These are phyloP conservation scores for Sinocyclocheilus rhinocerous DNA, from an alignment of 2,113 vertebrate genomes.

Conservation along the genomic window DNA sequence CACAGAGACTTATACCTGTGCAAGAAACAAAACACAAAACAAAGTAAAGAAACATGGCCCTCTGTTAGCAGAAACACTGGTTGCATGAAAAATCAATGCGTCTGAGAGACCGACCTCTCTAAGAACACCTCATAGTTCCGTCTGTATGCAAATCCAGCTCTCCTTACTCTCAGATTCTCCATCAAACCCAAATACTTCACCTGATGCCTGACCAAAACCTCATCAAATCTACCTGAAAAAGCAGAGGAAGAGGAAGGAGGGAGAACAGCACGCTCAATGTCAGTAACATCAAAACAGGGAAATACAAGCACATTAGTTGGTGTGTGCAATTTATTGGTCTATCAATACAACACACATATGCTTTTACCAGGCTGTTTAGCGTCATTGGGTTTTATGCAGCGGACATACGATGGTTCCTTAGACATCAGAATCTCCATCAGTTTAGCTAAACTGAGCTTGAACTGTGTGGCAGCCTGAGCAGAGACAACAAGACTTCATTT, in stretches of 20 bases:
- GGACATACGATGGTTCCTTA: constrained; percentile 95
- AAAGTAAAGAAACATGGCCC: neutral
- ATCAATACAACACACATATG: neutral
- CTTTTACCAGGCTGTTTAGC: constrained; percentile 86
- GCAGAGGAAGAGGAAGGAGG: constrained; percentile 1
- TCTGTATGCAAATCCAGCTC: constrained; percentile 95
- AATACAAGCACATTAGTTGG: neutral
- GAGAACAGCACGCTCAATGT: neutral
- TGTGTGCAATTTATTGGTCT: neutral
- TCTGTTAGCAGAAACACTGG: neutral
- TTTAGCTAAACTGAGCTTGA: constrained; percentile 92
- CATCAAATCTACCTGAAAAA: constrained; percentile 87
- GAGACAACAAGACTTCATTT: constrained; percentile 14
- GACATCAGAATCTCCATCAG: constrained; percentile 96
- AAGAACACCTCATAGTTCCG: constrained; percentile 91
- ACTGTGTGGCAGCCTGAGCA: constrained; percentile 90
- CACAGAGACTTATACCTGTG: constrained; percentile 86
- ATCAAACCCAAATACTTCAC: constrained; percentile 97
- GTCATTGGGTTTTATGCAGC: constrained; percentile 96
- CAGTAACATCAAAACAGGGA: neutral
- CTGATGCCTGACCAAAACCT: constrained; percentile 93
- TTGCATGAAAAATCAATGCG: neutral
- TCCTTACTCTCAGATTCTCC: constrained; percentile 93
- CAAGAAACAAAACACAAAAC: constrained; percentile 8
- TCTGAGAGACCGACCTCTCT: constrained; percentile 79